A percentile compares a stretch with the other conserved stretches of the same genome.
Conservation (phyloP, 2,797 vertebrate genomes). For the Macropodus opercularis region DNA sequence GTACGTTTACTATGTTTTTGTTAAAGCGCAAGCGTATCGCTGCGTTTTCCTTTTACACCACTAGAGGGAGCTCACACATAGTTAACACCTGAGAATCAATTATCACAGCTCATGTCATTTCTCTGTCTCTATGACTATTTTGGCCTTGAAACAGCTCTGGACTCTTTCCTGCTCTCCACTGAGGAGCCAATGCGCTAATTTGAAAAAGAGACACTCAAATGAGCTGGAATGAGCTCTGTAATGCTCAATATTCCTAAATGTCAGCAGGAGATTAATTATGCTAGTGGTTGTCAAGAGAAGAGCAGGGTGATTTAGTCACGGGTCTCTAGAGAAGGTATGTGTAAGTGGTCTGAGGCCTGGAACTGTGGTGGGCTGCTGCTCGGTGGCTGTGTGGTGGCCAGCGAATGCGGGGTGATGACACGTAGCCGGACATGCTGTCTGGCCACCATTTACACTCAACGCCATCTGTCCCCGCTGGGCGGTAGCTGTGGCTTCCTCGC, state of each 20-base stretch:
- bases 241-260: constrained; percentile 69
- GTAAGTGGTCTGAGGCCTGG: constrained; percentile 57
- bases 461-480: constrained; percentile 77
- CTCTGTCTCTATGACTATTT: constrained; percentile 27
- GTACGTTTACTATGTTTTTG: background rate
- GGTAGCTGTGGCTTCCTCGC: constrained; percentile 63
- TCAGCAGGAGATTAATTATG: constrained; percentile 69
- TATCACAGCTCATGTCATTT: constrained; percentile 36
- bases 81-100: constrained; percentile 59
- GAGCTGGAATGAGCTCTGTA: constrained; percentile 52
- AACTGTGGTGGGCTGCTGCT: constrained; percentile 61
- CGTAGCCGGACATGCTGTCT: constrained; percentile 70
- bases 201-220: constrained; percentile 46
- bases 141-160: constrained; percentile 35
- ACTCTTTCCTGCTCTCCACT: constrained; percentile 31
- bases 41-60: constrained; percentile 58
- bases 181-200: constrained; percentile 30
- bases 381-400: constrained; percentile 55
- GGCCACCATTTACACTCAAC: constrained; percentile 69
- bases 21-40: constrained; percentile 8
- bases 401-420: constrained; percentile 70
- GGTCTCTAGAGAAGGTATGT: constrained; percentile 50
- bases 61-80: constrained; percentile 68
- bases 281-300: constrained; percentile 51
- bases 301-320: constrained; percentile 45